Evolutionary conservation across 2,888 invertebrate genomes (phyloP).

Genomic region (Melanostoma mellinum): DNA sequence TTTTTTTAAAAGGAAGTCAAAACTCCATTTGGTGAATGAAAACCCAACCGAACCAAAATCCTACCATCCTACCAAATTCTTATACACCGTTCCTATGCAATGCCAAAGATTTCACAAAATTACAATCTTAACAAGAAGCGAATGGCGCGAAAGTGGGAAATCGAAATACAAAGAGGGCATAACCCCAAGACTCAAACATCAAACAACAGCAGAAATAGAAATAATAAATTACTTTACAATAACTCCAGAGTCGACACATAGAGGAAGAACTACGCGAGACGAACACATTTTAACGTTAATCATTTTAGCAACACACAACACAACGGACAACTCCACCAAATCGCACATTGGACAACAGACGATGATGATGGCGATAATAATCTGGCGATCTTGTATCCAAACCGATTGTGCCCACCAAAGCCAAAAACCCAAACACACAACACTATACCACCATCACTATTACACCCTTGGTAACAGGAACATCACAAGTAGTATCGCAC

Average conservation of each 20-base stretch:
- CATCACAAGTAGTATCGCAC: constrained; percentile 65
- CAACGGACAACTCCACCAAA: constrained; percentile 40
- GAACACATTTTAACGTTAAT: constrained; percentile 67
- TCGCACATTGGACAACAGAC: constrained; percentile 67
- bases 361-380: constrained; percentile 72
- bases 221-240: constrained; percentile 72
- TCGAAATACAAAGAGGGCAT: constrained; percentile 57
- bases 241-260: constrained; percentile 70
- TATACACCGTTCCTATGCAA: no score
- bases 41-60: no score
- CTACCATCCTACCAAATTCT: no score
- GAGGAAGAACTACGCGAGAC: constrained; percentile 35
- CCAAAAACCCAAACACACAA: background rate
- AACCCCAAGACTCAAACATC: constrained; percentile 38
- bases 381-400: constrained; percentile 69
- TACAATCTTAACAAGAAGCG: no score
- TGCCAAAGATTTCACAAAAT: no score
- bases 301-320: constrained; percentile 66
- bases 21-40: no score
- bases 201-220: constrained; percentile 48
- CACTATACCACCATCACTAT: constrained; percentile 5
- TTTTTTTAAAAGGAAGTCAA: no score
- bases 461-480: constrained; percentile 58
- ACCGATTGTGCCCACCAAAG: constrained; percentile 40
- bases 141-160: constrained; percentile 19